Conservation (phyloP, 1,140 invertebrate species). For the Drosophila sp. region DNA sequence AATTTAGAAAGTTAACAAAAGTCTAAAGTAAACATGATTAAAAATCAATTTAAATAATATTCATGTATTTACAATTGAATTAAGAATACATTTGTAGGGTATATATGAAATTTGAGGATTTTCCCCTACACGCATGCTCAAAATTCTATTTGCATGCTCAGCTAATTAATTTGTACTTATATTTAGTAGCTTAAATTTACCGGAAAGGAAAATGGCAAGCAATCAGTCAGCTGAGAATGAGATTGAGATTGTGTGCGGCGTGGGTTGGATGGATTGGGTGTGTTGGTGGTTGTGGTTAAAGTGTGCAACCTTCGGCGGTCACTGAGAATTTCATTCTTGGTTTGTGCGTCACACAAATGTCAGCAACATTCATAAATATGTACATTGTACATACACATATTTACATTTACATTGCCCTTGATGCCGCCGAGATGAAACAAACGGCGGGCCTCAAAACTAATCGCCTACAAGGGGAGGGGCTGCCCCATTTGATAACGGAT, state of each 20-base stretch:
- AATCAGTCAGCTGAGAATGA: constrained; percentile 7
- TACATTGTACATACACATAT: background rate
- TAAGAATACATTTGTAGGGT: background rate
- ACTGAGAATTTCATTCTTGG: constrained; percentile 48
- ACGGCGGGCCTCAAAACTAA: constrained; percentile 17
- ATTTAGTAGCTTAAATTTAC: constrained; percentile 37
- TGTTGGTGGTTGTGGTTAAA: constrained; percentile 21
- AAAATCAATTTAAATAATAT: too few relatives aligned
- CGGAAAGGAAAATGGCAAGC: constrained; percentile 38
- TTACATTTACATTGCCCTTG: constrained; percentile 20
- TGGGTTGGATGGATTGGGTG: constrained; percentile 2
- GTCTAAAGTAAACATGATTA: too few relatives aligned
- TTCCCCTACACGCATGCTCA: constrained; percentile 8
- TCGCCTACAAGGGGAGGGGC: constrained; percentile 30
- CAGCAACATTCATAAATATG: constrained; percentile 3
- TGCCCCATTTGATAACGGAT: constrained; percentile 43
- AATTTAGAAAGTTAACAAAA: too few relatives aligned
- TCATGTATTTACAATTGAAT: too few relatives aligned
- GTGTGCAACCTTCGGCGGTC: constrained; percentile 48
- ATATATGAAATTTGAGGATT: background rate
- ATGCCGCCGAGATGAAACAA: too few relatives aligned
- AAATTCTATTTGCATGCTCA: constrained; percentile 7
- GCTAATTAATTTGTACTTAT: constrained; percentile 37
- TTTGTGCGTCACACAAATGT: constrained; percentile 51
- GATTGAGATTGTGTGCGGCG: constrained; percentile 6